Evolutionary conservation across 1,140 invertebrate genomes (phyloP).

Genomic region (Melitaea cinxia): DNA sequence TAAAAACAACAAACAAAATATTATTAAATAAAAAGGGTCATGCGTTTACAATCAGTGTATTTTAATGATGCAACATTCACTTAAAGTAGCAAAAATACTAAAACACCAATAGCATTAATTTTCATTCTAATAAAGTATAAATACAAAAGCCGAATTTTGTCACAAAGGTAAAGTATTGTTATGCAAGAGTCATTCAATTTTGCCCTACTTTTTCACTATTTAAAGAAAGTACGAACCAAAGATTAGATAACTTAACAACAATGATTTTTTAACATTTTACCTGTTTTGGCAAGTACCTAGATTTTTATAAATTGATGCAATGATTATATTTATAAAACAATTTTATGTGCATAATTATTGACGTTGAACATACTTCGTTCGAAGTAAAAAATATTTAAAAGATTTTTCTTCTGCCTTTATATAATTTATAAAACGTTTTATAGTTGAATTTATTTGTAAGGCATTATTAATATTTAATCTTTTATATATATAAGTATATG

Average conservation of each 20-base stretch:
- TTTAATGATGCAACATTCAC: slow-evolving; percentile 3
- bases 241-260: not conserved
- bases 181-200: not conserved
- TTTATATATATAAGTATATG: too few relatives aligned
- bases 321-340: too few relatives aligned
- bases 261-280: not conserved
- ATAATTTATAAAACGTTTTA: too few relatives aligned
- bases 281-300: too few relatives aligned
- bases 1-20: not conserved
- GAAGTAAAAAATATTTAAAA: too few relatives aligned
- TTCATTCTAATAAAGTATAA: not conserved
- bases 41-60: not conserved
- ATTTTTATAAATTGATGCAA: not conserved
- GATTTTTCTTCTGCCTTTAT: too few relatives aligned
- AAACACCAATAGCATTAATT: not conserved
- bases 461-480: too few relatives aligned
- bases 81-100: not conserved
- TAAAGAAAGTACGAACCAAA: not conserved
- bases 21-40: not conserved
- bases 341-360: too few relatives aligned
- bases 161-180: not conserved
- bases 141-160: not conserved
- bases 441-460: too few relatives aligned
- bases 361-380: too few relatives aligned
- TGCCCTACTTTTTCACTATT: not conserved